A percentile compares a stretch with the other conserved stretches of the same genome.
phyloP scores from a whole-genome alignment of 2,888 invertebrate species.

The Priocnemis perturbator region DNA sequence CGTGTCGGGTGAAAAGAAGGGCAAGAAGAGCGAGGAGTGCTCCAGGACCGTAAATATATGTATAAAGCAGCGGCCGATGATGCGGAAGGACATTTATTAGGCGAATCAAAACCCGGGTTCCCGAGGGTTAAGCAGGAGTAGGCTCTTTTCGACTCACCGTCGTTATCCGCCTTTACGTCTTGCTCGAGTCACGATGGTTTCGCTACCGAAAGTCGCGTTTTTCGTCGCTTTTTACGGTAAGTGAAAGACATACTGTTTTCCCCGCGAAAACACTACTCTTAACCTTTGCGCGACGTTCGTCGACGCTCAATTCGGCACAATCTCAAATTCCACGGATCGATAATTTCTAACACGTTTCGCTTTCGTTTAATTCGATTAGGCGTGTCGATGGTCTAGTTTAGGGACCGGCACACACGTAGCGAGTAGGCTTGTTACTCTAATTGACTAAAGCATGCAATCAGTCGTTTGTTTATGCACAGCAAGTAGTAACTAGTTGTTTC shows the following conservation, averaged over 20 bases:
- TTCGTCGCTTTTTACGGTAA: slow-evolving; percentile 66
- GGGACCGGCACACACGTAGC: too few species aligned
- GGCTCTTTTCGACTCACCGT: slow-evolving; percentile 6
- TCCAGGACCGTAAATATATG: too few species aligned
- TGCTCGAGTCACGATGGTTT: slow-evolving; percentile 62
- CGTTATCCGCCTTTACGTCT: neutral
- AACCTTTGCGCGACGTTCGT: neutral
- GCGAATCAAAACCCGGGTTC: slow-evolving; percentile 11
- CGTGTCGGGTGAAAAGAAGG: slow-evolving; percentile 19
- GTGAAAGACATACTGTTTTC: slow-evolving; percentile 17
- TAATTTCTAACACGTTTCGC: slow-evolving; percentile 27
- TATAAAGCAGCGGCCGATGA: slow-evolving; percentile 27
- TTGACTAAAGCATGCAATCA: too few species aligned
- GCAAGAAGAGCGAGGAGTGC: too few species aligned
- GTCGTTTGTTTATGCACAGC: too few species aligned
- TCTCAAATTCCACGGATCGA: slow-evolving; percentile 46
- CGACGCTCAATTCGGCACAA: slow-evolving; percentile 25
- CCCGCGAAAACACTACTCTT: neutral
- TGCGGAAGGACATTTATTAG: slow-evolving; percentile 44
- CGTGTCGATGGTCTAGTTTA: neutral
- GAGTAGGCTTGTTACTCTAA: too few species aligned
- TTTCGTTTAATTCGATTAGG: slow-evolving; percentile 27
- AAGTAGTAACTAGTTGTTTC: too few species aligned
- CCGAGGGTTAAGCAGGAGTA: slow-evolving; percentile 29
- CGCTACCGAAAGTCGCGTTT: slow-evolving; percentile 60